Evolutionary conservation across 1,140 invertebrate genomes (phyloP).

Genomic region (Diorhabda elongata): DNA sequence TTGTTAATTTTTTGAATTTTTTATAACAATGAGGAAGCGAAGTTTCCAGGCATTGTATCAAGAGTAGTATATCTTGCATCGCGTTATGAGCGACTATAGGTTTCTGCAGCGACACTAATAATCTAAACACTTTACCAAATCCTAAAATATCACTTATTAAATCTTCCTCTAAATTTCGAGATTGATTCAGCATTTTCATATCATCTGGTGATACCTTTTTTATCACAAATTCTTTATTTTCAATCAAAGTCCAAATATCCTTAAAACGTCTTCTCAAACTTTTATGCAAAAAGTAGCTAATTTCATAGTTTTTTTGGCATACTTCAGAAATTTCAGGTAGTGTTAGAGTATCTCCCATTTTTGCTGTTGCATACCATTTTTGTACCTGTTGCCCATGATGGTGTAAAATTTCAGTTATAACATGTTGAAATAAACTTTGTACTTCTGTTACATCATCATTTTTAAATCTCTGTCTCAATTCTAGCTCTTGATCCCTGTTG

Average conservation of each 20-base stretch:
- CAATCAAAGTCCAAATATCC: slow-evolving; percentile 50
- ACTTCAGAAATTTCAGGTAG: slow-evolving; percentile 25
- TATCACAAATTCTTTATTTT: slow-evolving; percentile 47
- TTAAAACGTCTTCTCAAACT: slow-evolving; percentile 54
- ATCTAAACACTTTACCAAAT: slow-evolving; percentile 64
- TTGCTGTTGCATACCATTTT: slow-evolving; percentile 38
- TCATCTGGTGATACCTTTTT: slow-evolving; percentile 42
- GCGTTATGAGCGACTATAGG: slow-evolving; percentile 74
- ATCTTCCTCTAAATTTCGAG: slow-evolving; percentile 46
- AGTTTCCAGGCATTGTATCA: slow-evolving; percentile 68
- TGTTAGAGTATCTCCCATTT: slow-evolving; percentile 28
- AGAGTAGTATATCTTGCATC: slow-evolving; percentile 64
- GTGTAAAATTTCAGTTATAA: slow-evolving; percentile 30
- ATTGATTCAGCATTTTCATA: slow-evolving; percentile 35
- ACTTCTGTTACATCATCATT: slow-evolving; percentile 41
- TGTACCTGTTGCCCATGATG: slow-evolving; percentile 36
- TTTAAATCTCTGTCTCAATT: slow-evolving; percentile 51
- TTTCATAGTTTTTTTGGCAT: slow-evolving; percentile 31
- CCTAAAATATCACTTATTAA: slow-evolving; percentile 57
- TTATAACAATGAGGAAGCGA: slow-evolving; percentile 63
- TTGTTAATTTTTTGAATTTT: slow-evolving; percentile 61
- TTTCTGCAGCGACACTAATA: slow-evolving; percentile 57
- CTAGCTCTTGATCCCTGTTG: slow-evolving; percentile 54
- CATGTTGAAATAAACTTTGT: slow-evolving; percentile 17
- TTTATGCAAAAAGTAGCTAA: slow-evolving; percentile 51